phyloP scores from a whole-genome alignment of 2,888 invertebrate species.

The Dicycla oo region DNA sequence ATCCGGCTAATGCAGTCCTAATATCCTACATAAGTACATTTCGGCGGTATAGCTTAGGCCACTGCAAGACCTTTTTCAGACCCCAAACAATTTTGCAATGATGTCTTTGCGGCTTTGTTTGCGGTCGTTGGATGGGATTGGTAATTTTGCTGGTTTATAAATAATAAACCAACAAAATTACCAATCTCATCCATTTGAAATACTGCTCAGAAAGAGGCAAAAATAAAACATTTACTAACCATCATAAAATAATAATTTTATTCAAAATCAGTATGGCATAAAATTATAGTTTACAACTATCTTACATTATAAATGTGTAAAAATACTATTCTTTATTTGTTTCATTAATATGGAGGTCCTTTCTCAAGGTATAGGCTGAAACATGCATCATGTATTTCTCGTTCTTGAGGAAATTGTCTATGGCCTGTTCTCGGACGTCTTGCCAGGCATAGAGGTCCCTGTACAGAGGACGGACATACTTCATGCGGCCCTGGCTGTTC shows the following conservation, averaged over 20 bases:
- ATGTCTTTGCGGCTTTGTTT: background rate
- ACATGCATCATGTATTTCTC: slow-evolving; percentile 96
- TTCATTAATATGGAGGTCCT: slow-evolving; percentile 92
- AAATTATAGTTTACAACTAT: slow-evolving; percentile 59
- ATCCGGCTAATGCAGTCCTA: background rate
- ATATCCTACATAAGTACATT: background rate
- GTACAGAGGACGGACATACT: slow-evolving; percentile 97
- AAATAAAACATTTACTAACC: slow-evolving; percentile 51
- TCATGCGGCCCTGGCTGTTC: slow-evolving; percentile 96
- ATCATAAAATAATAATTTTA: slow-evolving; percentile 63
- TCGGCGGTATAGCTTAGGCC: background rate
- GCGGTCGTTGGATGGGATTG: too few relatives aligned
- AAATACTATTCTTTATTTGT: slow-evolving; percentile 51
- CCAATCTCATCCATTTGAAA: background rate
- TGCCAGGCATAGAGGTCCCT: slow-evolving; percentile 96
- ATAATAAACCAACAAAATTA: background rate
- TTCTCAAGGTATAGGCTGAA: slow-evolving; percentile 93
- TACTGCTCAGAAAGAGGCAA: background rate
- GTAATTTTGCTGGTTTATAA: too few relatives aligned
- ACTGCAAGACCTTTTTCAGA: background rate
- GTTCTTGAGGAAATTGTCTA: slow-evolving; percentile 93
- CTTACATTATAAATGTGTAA: slow-evolving; percentile 57
- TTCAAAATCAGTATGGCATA: slow-evolving; percentile 59
- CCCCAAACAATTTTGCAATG: background rate
- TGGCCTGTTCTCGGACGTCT: slow-evolving; percentile 91